Evolutionary conservation across 37 sponge, comb jelly and placozoan genomes (phyloP).

Genomic region (Ephydatia muelleri): DNA sequence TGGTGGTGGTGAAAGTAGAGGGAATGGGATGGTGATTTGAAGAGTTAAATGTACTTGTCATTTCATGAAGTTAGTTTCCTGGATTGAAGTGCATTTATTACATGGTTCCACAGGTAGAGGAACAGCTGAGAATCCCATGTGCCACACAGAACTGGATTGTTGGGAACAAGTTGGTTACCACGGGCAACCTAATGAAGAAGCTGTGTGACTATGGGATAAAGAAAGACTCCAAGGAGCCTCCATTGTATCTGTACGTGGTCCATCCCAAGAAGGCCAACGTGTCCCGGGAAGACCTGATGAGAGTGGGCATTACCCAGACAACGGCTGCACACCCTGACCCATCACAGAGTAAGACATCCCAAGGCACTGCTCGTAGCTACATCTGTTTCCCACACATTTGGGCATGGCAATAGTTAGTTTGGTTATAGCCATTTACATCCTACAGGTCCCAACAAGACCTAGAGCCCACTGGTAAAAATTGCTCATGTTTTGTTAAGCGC

Average conservation of each 20-base stretch:
- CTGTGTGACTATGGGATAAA: slow-evolving; percentile 34
- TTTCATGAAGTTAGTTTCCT: no score
- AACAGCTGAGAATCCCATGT: slow-evolving; percentile 38
- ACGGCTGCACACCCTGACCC: background rate
- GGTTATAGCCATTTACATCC: no score
- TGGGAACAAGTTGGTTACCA: slow-evolving; percentile 42
- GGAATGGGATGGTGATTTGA: no score
- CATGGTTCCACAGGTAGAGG: slow-evolving; percentile 56
- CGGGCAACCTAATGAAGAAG: slow-evolving; percentile 7
- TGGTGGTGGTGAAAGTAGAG: no score
- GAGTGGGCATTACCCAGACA: background rate
- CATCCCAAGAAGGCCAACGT: slow-evolving; percentile 68
- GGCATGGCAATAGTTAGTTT: no score
- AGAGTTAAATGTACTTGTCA: no score
- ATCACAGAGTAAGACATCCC: background rate
- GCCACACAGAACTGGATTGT: slow-evolving; percentile 76
- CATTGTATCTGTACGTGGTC: slow-evolving; percentile 69
- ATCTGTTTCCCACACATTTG: no score
- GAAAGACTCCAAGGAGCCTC: background rate
- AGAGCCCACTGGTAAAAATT: no score
- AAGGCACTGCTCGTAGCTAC: no score
- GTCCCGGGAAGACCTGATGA: slow-evolving; percentile 40
- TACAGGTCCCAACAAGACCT: no score
- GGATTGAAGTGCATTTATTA: background rate
- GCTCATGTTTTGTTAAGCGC: no score